phyloP scores from a whole-genome alignment of 2,113 vertebrate species.

The Hyperopisus bebe region DNA sequence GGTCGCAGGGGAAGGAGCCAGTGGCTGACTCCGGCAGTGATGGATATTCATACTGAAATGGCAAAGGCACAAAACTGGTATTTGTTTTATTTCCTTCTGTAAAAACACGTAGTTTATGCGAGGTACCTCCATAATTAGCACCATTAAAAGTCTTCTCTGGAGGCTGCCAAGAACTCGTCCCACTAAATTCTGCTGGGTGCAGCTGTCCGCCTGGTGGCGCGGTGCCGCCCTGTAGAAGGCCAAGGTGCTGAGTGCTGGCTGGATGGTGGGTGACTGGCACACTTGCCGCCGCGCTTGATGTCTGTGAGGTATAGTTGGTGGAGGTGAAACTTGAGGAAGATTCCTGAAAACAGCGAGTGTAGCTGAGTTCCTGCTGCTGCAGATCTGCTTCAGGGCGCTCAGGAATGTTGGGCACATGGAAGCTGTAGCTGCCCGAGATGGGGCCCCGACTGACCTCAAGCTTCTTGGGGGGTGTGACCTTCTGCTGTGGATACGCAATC shows the following conservation, averaged over 20 bases:
- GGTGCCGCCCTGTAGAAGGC: constrained; percentile 53
- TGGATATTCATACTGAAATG: constrained; percentile 73
- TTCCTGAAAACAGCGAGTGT: constrained; percentile 72
- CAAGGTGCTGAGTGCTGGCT: constrained; percentile 49
- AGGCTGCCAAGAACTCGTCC: constrained; percentile 70
- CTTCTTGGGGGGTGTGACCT: constrained; percentile 74
- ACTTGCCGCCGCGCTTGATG: constrained; percentile 52
- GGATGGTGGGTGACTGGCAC: constrained; percentile 53
- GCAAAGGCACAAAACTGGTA: constrained; percentile 47
- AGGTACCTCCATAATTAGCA: constrained; percentile 67
- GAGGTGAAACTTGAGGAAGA: constrained; percentile 66
- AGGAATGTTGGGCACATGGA: constrained; percentile 67
- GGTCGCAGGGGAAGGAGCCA: constrained; percentile 60
- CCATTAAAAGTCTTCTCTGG: constrained; percentile 74
- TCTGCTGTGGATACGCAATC: constrained; percentile 75
- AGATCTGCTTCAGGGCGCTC: constrained; percentile 64
- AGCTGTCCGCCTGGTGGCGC: constrained; percentile 61
- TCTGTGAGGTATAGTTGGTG: constrained; percentile 81
- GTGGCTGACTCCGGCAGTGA: constrained; percentile 62
- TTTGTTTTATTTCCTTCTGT: constrained; percentile 61
- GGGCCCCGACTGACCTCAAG: constrained; percentile 55
- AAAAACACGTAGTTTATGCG: constrained; percentile 65
- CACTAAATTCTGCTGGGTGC: constrained; percentile 65
- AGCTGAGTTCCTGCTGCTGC: constrained; percentile 68
- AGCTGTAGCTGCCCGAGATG: constrained; percentile 65